Conservation (phyloP, 2,113 vertebrate species). For the Oncorhynchus masou region DNA sequence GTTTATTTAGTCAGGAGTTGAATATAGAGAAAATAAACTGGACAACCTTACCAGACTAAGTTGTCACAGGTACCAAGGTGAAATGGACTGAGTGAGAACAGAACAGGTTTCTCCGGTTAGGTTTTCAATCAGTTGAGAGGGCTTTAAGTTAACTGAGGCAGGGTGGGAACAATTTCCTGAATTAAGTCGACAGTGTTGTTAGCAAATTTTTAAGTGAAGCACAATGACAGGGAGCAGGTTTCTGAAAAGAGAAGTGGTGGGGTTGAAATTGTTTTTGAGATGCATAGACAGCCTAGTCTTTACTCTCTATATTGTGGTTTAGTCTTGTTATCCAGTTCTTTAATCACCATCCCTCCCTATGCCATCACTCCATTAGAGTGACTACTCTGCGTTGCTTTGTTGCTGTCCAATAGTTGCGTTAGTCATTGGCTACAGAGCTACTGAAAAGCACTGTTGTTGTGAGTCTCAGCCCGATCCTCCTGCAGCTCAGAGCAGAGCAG, state of each 20-base stretch:
- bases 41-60: constrained; percentile 1
- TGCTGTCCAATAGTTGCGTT: constrained; percentile 17
- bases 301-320: constrained; percentile 44
- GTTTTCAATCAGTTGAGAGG: constrained; percentile 20
- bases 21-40: not conserved
- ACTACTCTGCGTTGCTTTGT: constrained; percentile 31
- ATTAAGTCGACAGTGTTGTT: constrained; percentile 1
- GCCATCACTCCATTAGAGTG: constrained; percentile 30
- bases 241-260: constrained; percentile 36
- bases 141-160: constrained; percentile 38
- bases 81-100: constrained; percentile 3
- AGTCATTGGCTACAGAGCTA: constrained; percentile 25
- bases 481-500: constrained; percentile 28
- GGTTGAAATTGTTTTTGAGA: constrained; percentile 46
- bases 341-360: constrained; percentile 50
- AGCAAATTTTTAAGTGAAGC: constrained; percentile 31
- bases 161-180: constrained; percentile 9
- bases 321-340: constrained; percentile 53
- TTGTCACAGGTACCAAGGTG: constrained; percentile 13
- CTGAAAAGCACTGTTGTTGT: constrained; percentile 10
- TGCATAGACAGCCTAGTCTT: constrained; percentile 38
- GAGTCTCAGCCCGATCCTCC: constrained; percentile 28
- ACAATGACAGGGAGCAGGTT: constrained; percentile 55
- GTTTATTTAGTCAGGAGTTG: not conserved
- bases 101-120: constrained; percentile 10